phyloP scores from a whole-genome alignment of 2,113 vertebrate genomes.

The Isichthys henryi region DNA sequence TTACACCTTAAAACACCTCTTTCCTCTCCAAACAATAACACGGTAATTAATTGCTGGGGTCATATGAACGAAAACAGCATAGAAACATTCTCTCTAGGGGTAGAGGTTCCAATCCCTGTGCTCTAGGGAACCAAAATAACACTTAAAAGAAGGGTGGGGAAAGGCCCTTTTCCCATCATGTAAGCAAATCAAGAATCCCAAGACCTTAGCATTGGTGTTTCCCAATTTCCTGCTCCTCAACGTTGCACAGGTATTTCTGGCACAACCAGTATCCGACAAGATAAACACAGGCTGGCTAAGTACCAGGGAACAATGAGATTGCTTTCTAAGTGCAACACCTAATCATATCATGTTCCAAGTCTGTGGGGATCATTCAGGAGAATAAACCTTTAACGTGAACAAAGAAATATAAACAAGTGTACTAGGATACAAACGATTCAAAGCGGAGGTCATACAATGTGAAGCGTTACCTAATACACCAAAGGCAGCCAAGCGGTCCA shows the following conservation, averaged over 20 bases:
- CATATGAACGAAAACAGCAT: neutral
- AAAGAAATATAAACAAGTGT: neutral
- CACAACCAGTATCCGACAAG: neutral
- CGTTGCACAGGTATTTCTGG: neutral
- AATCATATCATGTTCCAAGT: neutral
- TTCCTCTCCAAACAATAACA: neutral
- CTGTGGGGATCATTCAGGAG: neutral
- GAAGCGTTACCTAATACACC: neutral
- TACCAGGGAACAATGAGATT: neutral
- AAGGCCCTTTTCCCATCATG: neutral
- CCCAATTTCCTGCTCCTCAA: neutral
- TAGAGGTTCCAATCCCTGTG: neutral
- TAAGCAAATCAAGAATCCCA: neutral
- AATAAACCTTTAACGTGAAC: neutral
- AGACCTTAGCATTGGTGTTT: neutral
- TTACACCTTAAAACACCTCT: neutral
- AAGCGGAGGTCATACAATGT: neutral
- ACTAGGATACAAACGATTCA: neutral
- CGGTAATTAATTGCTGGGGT: neutral
- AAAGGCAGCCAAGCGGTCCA: neutral
- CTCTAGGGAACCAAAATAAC: neutral
- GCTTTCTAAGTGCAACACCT: neutral
- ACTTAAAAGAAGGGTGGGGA: neutral
- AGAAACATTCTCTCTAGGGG: neutral
- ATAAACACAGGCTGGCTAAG: neutral